Percentiles rank a stretch among this genome's conserved stretches.
Evolutionary conservation across 1,140 invertebrate genomes (phyloP).

Genomic region (Oryctes rhinoceros): DNA sequence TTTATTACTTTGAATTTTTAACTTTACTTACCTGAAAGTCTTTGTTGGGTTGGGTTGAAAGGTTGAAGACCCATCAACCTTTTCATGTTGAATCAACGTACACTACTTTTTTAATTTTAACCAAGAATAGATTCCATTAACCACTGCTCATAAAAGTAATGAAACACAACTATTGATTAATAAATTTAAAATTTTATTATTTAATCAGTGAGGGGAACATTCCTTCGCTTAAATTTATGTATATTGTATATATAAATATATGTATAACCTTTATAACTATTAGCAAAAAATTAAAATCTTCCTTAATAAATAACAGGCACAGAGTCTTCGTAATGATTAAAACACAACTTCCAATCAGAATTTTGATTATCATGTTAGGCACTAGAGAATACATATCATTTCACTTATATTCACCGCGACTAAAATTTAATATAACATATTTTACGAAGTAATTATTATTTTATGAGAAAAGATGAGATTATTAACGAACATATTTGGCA

Average conservation of each 20-base stretch:
- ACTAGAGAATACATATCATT: background rate
- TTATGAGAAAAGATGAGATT: background rate
- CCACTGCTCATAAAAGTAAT: background rate
- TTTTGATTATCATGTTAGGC: constrained; percentile 28
- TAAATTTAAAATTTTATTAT: constrained; percentile 36
- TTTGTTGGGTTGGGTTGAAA: too few relatives aligned
- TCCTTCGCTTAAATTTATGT: constrained; percentile 26
- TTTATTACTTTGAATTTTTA: too few relatives aligned
- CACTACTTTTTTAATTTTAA: too few relatives aligned
- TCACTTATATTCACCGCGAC: background rate
- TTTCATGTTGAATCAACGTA: too few relatives aligned
- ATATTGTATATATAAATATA: constrained; percentile 19
- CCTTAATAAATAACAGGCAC: constrained; percentile 28
- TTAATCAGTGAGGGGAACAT: constrained; percentile 21
- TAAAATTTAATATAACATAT: background rate
- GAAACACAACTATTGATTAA: background rate
- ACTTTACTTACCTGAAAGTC: too few relatives aligned
- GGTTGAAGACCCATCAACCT: too few relatives aligned
- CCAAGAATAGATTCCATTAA: too few relatives aligned
- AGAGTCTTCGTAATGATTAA: background rate
- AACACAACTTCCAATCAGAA: background rate
- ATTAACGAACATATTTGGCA: constrained; percentile 9
- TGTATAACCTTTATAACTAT: constrained; percentile 20
- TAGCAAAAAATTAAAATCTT: constrained; percentile 12
- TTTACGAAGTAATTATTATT: background rate